These are phyloP conservation scores for Dasyprocta punctata DNA, from an alignment of 2,113 vertebrate genomes.

Conservation along the genomic window DNA sequence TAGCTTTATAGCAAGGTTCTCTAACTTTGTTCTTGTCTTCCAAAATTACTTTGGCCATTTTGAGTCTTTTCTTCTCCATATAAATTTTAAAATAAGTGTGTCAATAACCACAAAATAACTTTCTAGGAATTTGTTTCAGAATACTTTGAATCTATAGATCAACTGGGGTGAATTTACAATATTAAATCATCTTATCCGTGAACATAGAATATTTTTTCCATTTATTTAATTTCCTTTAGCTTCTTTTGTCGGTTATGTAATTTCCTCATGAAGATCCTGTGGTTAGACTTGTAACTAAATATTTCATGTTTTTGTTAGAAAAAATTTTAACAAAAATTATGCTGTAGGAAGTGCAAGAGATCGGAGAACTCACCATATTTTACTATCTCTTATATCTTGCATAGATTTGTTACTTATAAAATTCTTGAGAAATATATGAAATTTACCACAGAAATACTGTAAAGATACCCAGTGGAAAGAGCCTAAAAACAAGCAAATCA, in stretches of 20 bases:
- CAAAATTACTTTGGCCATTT: neutral
- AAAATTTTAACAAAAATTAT: neutral
- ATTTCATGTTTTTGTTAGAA: neutral
- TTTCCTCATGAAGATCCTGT: neutral
- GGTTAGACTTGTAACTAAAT: neutral
- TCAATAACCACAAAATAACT: neutral
- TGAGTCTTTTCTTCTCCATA: neutral
- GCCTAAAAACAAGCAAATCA: neutral
- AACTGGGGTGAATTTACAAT: neutral
- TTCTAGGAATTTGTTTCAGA: neutral
- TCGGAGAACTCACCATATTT: neutral
- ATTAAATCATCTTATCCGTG: neutral
- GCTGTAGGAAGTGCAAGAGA: neutral
- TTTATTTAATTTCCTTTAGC: neutral
- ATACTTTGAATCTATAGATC: neutral
- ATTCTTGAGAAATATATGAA: slow-evolving; percentile 14
- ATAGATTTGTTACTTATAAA: neutral
- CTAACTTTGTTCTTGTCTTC: neutral
- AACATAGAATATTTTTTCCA: neutral
- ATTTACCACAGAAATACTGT: neutral
- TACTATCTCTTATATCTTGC: neutral
- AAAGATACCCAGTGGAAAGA: neutral
- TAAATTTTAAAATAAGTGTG: neutral
- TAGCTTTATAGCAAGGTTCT: neutral
- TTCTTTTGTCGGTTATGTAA: neutral